Percentiles rank a stretch among this genome's conserved stretches.
Evolutionary conservation across 2,797 vertebrate genomes (phyloP).

Genomic region (Gymnopithys bicolor): DNA sequence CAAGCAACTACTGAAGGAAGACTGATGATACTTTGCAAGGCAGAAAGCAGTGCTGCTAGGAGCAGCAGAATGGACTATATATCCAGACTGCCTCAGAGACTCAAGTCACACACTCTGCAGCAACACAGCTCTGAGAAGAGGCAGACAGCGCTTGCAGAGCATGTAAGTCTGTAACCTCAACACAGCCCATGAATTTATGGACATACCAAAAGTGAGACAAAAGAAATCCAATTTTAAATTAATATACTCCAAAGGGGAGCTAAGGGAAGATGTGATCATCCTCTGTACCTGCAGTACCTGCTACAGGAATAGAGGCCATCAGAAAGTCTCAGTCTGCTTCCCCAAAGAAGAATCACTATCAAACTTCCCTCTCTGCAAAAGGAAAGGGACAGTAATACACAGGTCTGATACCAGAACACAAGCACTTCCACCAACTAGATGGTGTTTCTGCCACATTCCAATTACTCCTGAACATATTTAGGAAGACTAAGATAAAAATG

Average conservation of each 20-base stretch:
- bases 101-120: rapidly evolving
- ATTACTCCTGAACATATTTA: neutral
- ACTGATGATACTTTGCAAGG: neutral
- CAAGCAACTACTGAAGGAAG: neutral
- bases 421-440: neutral
- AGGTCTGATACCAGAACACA: neutral
- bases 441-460: neutral
- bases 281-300: neutral
- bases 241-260: neutral
- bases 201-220: rapidly evolving
- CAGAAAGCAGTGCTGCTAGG: neutral
- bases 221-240: neutral
- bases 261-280: neutral
- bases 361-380: neutral
- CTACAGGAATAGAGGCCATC: neutral
- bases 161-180: neutral
- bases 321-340: neutral
- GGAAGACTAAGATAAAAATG: neutral
- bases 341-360: neutral
- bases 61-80: neutral
- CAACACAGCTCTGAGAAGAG: neutral
- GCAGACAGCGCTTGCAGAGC: neutral
- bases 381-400: neutral
- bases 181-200: neutral
- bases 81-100: neutral